Base-by-base conservation (phyloP, 1,140 invertebrate species). In the Asbolus verrucosus region DNA sequence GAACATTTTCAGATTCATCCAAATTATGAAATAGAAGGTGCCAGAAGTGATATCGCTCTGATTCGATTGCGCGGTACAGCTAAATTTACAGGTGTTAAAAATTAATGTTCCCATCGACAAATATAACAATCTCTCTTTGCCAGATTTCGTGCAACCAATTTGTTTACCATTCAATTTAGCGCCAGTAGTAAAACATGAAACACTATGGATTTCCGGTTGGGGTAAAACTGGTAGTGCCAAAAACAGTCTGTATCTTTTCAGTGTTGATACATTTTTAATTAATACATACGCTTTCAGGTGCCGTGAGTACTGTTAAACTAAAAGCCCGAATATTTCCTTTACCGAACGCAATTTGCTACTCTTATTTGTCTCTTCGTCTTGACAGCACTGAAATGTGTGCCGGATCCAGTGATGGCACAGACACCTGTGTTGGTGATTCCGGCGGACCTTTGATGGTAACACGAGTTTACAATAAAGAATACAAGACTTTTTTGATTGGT, bases 21-120 rank as follows among this genome's bases (percentile, higher is more conserved):
- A 16, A 18, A 33, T 67, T 88, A 87, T 76, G 82, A 85, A 11
- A 11, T 11, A n/a, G n/a, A 27, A 11, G 21, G 21, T 1, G 46
- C 2, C n/a, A 13, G 24, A 27, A 87, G 93, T 74, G 93, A 94
- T 73, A 91, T 94, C 38, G 92, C 91, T 0, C 77, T 94, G 0
- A 69, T 94, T 3, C 86, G 89, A 39, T 79, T 95, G 3, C 76
- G 80, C 0, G 71, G 77, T 0, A 80, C 86, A 8, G 87, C 92
- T 1, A 41, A 73, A 1, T 92, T 87, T 75, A 88, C 83, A 67
- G 82, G 82, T 82, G 75, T 15, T n/a, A n/a, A n/a, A 9, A 5
- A 46, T 18, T 18, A 46, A 27, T 4, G 13, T 30, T 19, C 18
- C 18, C 18, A 46, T 18, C 11, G 13, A 6, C 13, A 1, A 16